These are phyloP conservation scores for Rhinopomastus cyanomelas DNA, from an alignment of 2,113 vertebrate species.

Conservation along the genomic window DNA sequence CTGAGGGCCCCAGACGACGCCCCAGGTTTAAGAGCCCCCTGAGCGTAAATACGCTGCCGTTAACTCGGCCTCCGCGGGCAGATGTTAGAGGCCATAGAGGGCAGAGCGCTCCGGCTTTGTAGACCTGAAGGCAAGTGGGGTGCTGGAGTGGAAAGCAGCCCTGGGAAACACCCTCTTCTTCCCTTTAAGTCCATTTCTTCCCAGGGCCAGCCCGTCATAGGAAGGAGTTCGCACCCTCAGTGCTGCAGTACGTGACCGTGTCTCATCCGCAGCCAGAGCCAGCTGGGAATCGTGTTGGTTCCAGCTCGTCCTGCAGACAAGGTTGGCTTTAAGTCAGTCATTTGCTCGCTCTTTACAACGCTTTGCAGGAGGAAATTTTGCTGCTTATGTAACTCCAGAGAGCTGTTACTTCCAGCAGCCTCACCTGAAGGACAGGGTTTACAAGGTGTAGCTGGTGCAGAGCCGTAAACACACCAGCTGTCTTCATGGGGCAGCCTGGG, in stretches of 20 bases:
- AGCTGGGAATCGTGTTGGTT: not conserved
- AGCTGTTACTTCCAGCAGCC: not conserved
- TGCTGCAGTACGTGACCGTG: fast-evolving
- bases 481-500: not conserved
- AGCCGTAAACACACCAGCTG: fast-evolving
- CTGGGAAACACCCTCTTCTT: not conserved
- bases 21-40: not conserved
- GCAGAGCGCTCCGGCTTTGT: not conserved
- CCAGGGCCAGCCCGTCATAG: not conserved
- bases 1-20: not conserved
- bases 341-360: not conserved
- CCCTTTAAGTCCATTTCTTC: not conserved
- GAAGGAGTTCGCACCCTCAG: not conserved
- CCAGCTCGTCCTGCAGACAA: not conserved
- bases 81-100: slow-evolving; percentile 22
- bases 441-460: not conserved
- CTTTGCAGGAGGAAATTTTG: not conserved
- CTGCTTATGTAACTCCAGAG: not conserved
- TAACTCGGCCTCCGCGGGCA: slow-evolving; percentile 45
- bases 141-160: not conserved
- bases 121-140: not conserved
- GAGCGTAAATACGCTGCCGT: slow-evolving; percentile 19
- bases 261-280: not conserved
- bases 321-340: not conserved
- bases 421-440: not conserved